Percentiles rank a stretch among this genome's conserved stretches.
Conservation (phyloP, 2,888 invertebrate genomes). For the Heliconius sara region DNA sequence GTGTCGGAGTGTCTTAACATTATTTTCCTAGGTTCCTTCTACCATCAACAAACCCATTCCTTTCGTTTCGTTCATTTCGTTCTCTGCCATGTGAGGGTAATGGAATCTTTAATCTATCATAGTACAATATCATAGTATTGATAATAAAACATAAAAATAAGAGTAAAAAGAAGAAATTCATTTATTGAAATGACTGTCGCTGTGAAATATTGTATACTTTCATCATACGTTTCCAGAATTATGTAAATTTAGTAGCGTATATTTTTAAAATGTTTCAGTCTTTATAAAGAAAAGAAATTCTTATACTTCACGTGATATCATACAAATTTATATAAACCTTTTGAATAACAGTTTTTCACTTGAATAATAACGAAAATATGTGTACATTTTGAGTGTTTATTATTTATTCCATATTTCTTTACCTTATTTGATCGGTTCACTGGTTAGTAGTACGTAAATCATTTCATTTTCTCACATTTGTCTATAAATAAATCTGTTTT, state of each 20-base stretch:
- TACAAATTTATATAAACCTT: not conserved
- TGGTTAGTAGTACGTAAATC: not conserved
- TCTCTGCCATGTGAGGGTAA: too few relatives aligned
- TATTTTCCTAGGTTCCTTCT: too few relatives aligned
- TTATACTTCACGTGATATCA: not conserved
- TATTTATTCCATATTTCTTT: not conserved
- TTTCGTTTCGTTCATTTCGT: too few relatives aligned
- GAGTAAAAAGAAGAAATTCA: constrained; percentile 1
- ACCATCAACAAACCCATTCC: too few relatives aligned
- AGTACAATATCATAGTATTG: not conserved
- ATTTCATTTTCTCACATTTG: not conserved
- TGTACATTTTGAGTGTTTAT: not conserved
- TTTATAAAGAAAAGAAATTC: not conserved
- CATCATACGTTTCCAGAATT: constrained; percentile 1
- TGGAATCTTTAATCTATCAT: not conserved
- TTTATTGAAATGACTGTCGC: constrained; percentile 14
- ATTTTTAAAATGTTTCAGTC: constrained; percentile 7
- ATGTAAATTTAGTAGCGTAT: constrained; percentile 12
- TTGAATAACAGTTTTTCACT: not conserved
- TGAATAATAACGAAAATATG: constrained; percentile 6
- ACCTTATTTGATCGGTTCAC: not conserved
- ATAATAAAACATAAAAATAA: constrained; percentile 3
- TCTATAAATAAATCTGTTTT: not conserved
- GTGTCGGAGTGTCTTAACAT: too few relatives aligned
- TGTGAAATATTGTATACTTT: not conserved